phyloP scores from a whole-genome alignment of 2,797 vertebrate genomes.

The Halcyon leucocephala region DNA sequence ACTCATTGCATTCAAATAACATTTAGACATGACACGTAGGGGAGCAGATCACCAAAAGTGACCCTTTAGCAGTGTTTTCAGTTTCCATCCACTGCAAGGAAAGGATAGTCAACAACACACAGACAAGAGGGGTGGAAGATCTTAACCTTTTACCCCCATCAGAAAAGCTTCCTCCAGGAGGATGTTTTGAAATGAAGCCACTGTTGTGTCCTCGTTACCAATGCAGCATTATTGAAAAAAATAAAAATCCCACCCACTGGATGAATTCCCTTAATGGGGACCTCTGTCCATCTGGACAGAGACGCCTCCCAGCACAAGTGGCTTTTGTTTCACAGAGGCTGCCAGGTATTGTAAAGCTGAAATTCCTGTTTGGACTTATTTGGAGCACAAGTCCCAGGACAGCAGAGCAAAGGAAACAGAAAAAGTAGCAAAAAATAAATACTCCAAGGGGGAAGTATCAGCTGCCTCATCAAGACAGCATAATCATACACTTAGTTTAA shows the following conservation, averaged over 20 bases:
- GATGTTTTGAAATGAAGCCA: not conserved
- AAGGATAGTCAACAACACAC: not conserved
- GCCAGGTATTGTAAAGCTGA: not conserved
- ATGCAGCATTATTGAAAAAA: not conserved
- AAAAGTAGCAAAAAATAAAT: not conserved
- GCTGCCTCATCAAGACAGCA: not conserved
- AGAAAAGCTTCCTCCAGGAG: not conserved
- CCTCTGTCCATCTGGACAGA: not conserved
- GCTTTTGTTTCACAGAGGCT: not conserved
- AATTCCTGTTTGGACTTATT: not conserved
- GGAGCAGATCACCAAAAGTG: not conserved
- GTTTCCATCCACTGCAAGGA: not conserved
- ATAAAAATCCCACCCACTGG: not conserved
- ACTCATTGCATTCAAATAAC: not conserved
- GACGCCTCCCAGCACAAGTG: not conserved
- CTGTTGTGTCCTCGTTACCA: not conserved
- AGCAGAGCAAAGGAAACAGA: not conserved
- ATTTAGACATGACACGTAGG: not conserved
- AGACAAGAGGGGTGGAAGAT: not conserved
- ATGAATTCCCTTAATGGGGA: not conserved
- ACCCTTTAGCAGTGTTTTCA: not conserved
- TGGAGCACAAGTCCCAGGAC: not conserved
- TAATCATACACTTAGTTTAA: not conserved
- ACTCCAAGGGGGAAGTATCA: not conserved
- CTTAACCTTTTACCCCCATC: not conserved